Conservation (phyloP, 1,140 invertebrate species). For the Hycleus phaleratus region DNA sequence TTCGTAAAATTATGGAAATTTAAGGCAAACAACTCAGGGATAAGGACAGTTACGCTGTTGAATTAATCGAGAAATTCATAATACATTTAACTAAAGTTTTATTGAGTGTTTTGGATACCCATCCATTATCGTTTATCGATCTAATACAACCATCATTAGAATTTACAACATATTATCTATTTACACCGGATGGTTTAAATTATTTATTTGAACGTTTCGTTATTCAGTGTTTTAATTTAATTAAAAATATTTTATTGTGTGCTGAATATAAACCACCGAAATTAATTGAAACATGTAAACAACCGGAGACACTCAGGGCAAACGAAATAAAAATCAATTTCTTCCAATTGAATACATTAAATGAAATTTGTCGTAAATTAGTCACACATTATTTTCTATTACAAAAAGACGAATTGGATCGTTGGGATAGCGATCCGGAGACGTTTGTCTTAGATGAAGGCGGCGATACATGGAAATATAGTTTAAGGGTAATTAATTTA, state of each 20-base stretch:
- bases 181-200: constrained; percentile 67
- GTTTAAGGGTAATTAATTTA: constrained; percentile 58
- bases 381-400: constrained; percentile 84
- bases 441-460: constrained; percentile 79
- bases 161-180: constrained; percentile 77
- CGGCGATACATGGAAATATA: constrained; percentile 89
- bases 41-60: constrained; percentile 52
- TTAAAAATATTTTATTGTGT: constrained; percentile 75
- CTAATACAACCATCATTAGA: constrained; percentile 72
- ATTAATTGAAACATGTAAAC: constrained; percentile 46
- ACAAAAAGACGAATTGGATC: constrained; percentile 70
- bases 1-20: neutral
- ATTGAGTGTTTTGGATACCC: constrained; percentile 63
- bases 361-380: constrained; percentile 74
- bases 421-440: constrained; percentile 89
- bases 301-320: constrained; percentile 47
- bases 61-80: constrained; percentile 71
- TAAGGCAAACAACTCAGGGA: constrained; percentile 56
- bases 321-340: constrained; percentile 62
- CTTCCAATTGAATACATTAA: constrained; percentile 60
- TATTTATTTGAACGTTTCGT: constrained; percentile 76
- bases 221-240: constrained; percentile 82
- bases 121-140: constrained; percentile 71
- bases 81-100: constrained; percentile 73
- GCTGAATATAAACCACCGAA: constrained; percentile 63